phyloP scores from a whole-genome alignment of 2,888 invertebrate genomes.

The Stenoptilia bipunctidactyla region DNA sequence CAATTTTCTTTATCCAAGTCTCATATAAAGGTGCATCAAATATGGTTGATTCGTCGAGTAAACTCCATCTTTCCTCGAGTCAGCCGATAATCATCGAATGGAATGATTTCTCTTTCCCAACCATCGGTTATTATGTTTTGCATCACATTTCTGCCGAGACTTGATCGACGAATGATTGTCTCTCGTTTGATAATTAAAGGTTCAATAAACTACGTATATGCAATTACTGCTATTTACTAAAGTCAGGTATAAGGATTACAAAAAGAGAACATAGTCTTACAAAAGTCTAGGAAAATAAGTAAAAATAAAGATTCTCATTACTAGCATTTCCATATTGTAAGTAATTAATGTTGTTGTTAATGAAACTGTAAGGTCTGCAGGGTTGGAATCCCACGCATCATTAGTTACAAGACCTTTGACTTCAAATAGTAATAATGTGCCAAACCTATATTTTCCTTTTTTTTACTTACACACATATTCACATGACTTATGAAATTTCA shows the following conservation, averaged over 20 bases:
- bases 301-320: conserved; percentile 36
- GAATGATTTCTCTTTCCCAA: conserved; percentile 37
- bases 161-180: conserved; percentile 62
- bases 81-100: conserved; percentile 38
- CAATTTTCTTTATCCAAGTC: conserved; percentile 8
- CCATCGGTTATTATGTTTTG: conserved; percentile 26
- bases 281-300: not conserved
- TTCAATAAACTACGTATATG: conserved; percentile 5
- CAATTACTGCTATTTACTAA: no score
- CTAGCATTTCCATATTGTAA: conserved; percentile 25
- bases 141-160: conserved; percentile 41
- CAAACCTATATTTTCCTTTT: conserved; percentile 12
- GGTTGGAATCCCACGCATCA: conserved; percentile 58
- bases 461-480: conserved; percentile 8
- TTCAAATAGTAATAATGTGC: conserved; percentile 38
- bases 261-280: no score
- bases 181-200: conserved; percentile 19
- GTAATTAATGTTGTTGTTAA: conserved; percentile 60
- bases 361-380: conserved; percentile 46
- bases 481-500: not conserved
- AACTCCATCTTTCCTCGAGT: conserved; percentile 36
- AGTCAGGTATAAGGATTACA: no score
- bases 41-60: conserved; percentile 36
- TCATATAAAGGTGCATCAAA: conserved; percentile 22
- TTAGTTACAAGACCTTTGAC: conserved; percentile 61